Evolutionary conservation across 30 jellyfish, hydroid and myxozoan species (phyloP).

Genomic region (Haliclystus octoradiatus): DNA sequence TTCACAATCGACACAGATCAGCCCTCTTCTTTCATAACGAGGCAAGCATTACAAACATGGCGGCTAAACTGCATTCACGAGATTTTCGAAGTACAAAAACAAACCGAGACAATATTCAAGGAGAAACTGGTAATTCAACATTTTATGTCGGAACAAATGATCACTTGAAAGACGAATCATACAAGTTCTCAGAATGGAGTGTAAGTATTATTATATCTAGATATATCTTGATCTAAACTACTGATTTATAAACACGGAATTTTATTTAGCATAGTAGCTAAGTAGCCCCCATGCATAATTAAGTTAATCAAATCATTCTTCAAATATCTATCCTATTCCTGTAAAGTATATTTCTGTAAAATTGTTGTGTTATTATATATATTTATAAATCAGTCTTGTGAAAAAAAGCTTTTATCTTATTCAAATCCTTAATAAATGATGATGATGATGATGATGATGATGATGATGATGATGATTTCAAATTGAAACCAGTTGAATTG

Average conservation of each 20-base stretch:
- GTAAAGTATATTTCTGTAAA: no score
- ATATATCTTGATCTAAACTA: neutral
- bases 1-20: no score
- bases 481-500: neutral
- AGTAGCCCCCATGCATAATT: neutral
- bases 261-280: neutral
- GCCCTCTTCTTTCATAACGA: no score
- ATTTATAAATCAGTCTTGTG: no score
- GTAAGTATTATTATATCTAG: neutral
- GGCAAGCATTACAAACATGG: no score
- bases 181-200: neutral
- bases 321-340: no score
- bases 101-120: no score
- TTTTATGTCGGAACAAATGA: neutral
- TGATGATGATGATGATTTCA: constrained; percentile 1
- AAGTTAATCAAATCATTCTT: no score
- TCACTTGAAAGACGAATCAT: neutral
- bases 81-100: no score
- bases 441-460: constrained; percentile 1
- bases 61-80: no score
- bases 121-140: neutral
- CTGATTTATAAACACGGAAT: neutral
- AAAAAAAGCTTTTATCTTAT: neutral
- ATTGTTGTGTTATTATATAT: no score
- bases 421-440: neutral